These are phyloP conservation scores for Augiades crinisus DNA, from an alignment of 2,888 invertebrate species.

Conservation along the genomic window DNA sequence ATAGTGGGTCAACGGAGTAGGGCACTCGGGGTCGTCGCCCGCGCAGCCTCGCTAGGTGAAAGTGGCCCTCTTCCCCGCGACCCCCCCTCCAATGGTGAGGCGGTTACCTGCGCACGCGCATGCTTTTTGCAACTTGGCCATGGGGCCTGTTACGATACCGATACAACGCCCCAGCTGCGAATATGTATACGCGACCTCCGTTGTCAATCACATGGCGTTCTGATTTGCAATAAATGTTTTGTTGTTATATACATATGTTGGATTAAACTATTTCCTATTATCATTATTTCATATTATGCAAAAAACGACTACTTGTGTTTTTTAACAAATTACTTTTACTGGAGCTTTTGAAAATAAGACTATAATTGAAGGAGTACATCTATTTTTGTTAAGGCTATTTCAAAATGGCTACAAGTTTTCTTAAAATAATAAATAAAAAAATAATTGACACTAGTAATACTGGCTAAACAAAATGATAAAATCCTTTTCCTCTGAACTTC, in stretches of 20 bases:
- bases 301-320: too few relatives aligned
- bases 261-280: not conserved
- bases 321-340: too few relatives aligned
- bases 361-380: too few relatives aligned
- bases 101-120: constrained; percentile 72
- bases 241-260: not conserved
- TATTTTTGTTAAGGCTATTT: too few relatives aligned
- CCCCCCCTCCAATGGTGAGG: constrained; percentile 52
- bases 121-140: constrained; percentile 80
- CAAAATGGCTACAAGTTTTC: too few relatives aligned
- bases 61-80: constrained; percentile 61
- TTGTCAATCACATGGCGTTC: constrained; percentile 55
- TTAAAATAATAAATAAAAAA: too few relatives aligned
- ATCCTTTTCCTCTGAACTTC: too few relatives aligned
- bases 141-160: constrained; percentile 75
- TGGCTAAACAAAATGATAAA: too few relatives aligned
- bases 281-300: constrained; percentile 1
- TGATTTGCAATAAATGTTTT: constrained; percentile 32
- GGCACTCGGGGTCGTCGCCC: constrained; percentile 76
- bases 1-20: constrained; percentile 79
- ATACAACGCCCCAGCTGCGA: constrained; percentile 66
- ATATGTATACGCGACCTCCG: constrained; percentile 69
- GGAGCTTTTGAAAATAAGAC: too few relatives aligned
- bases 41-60: constrained; percentile 79
- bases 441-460: too few relatives aligned